Evolutionary conservation across 1,140 invertebrate genomes (phyloP).

Genomic region (Venturia canescens): DNA sequence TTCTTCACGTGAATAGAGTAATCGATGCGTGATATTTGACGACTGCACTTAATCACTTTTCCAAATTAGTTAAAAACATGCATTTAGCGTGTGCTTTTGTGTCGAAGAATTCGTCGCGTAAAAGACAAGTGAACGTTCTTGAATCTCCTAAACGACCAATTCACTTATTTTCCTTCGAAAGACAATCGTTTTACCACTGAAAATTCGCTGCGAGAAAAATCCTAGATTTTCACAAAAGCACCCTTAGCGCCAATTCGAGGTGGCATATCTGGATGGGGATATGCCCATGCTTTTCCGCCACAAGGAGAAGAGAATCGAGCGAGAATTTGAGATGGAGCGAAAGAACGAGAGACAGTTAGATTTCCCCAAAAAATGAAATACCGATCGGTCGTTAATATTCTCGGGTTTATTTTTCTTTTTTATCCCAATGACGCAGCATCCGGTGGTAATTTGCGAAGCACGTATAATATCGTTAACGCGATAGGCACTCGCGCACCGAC

Average conservation of each 20-base stretch:
- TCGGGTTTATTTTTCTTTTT: conserved; percentile 1
- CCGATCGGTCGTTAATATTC: conserved; percentile 40
- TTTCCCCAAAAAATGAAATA: conserved; percentile 2
- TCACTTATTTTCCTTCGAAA: too few species aligned
- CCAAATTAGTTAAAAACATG: not conserved
- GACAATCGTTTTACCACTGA: too few species aligned
- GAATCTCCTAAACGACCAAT: too few species aligned
- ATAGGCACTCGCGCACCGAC: conserved; percentile 24
- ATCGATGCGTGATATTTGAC: too few species aligned
- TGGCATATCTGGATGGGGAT: too few species aligned
- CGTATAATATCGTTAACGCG: conserved; percentile 25
- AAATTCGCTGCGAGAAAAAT: not conserved
- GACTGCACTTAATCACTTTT: too few species aligned
- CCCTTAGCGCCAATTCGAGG: not conserved
- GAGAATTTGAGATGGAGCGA: not conserved
- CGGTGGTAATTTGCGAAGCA: not conserved
- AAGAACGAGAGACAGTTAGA: not conserved
- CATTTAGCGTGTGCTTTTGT: not conserved
- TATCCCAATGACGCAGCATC: conserved; percentile 27
- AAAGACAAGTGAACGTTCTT: too few species aligned
- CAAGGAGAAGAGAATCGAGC: too few species aligned
- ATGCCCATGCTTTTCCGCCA: too few species aligned
- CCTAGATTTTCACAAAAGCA: not conserved
- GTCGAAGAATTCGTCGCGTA: too few species aligned
- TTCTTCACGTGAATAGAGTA: not conserved